These are phyloP conservation scores for Dendrocincla tyrannina DNA, from an alignment of 2,797 vertebrate genomes.

Conservation along the genomic window DNA sequence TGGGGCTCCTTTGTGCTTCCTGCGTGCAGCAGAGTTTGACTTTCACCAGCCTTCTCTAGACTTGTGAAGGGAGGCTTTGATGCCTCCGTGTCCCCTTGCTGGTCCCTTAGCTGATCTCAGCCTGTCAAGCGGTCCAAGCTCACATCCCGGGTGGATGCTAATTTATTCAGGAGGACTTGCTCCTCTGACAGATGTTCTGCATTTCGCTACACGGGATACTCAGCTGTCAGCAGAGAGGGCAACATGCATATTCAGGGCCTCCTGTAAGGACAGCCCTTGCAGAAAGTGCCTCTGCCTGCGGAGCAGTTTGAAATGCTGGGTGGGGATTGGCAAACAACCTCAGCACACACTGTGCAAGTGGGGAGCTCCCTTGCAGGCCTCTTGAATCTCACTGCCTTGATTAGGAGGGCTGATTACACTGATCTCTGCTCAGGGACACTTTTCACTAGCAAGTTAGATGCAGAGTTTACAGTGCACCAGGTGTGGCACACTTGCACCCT, in stretches of 20 bases:
- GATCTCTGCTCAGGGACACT: neutral
- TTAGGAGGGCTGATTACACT: neutral
- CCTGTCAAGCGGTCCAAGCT: neutral
- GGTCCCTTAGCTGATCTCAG: neutral
- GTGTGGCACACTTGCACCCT: neutral
- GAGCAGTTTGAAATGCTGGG: neutral
- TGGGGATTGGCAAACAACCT: rapidly evolving
- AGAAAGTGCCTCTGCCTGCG: neutral
- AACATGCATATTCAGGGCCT: neutral
- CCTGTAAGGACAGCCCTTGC: neutral
- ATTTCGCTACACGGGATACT: neutral
- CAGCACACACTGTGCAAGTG: neutral
- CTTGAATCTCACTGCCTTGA: neutral
- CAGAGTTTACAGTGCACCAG: neutral
- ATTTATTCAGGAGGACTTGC: slow-evolving; percentile 6
- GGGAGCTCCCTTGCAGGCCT: neutral
- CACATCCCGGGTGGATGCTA: neutral
- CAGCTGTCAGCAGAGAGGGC: slow-evolving; percentile 4
- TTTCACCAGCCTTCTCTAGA: neutral
- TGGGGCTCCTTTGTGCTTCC: neutral
- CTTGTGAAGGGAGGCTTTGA: neutral
- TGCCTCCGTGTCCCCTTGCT: neutral
- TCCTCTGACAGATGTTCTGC: slow-evolving; percentile 3
- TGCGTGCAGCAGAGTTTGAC: neutral
- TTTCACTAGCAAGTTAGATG: neutral